phyloP scores from a whole-genome alignment of 2,113 vertebrate genomes.

The Acanthisitta chloris region DNA sequence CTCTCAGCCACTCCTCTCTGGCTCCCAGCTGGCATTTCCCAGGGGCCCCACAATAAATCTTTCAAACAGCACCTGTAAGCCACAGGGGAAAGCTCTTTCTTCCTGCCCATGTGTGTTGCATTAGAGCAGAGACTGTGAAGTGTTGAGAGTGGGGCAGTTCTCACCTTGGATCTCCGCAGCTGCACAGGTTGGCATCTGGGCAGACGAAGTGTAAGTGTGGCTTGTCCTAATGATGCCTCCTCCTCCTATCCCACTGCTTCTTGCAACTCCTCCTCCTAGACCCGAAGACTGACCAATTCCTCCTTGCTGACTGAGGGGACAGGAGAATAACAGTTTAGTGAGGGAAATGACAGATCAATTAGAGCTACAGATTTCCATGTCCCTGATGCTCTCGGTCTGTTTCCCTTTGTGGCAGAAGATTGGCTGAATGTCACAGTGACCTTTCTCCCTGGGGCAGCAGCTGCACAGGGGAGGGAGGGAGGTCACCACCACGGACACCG shows the following conservation, averaged over 20 bases:
- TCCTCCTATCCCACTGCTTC: constrained; percentile 60
- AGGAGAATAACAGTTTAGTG: not conserved
- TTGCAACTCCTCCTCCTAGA: constrained; percentile 31
- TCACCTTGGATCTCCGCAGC: constrained; percentile 62
- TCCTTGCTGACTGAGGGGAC: constrained; percentile 32
- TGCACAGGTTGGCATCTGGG: constrained; percentile 40
- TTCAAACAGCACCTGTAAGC: not conserved
- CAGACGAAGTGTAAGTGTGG: constrained; percentile 40
- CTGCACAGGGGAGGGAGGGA: not conserved
- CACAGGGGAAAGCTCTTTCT: accelerated
- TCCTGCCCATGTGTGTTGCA: not conserved
- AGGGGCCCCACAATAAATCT: not conserved
- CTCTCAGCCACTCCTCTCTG: not conserved
- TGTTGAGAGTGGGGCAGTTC: not conserved
- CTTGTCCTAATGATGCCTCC: constrained; percentile 37
- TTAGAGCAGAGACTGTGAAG: not conserved
- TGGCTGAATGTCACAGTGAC: not conserved
- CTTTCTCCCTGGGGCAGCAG: not conserved
- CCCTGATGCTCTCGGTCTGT: not conserved
- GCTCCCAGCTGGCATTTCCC: not conserved
- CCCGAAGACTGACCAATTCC: constrained; percentile 32
- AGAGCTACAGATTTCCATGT: not conserved
- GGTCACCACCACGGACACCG: not conserved
- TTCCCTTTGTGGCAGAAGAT: not conserved
- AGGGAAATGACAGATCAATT: not conserved